phyloP scores from a whole-genome alignment of 2,113 vertebrate species.

The Strix aluco region DNA sequence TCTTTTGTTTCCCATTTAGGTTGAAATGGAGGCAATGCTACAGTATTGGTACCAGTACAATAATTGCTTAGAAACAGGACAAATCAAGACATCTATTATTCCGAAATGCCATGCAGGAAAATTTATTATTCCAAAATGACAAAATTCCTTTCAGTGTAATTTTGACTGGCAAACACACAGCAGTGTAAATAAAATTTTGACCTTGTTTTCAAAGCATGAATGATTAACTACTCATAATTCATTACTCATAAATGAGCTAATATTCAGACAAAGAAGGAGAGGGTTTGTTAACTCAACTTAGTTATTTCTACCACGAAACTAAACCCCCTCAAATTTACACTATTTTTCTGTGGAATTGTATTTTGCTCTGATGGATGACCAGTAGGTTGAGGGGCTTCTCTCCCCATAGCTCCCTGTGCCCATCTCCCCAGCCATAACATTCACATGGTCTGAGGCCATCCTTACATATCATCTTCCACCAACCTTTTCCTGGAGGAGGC shows the following conservation, averaged over 20 bases:
- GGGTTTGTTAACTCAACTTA: neutral
- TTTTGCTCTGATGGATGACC: neutral
- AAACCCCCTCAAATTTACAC: neutral
- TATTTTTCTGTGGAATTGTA: neutral
- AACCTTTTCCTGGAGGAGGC: neutral
- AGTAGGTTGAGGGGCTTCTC: neutral
- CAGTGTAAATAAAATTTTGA: neutral
- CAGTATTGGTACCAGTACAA: neutral
- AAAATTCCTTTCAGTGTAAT: neutral
- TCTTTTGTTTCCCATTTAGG: neutral
- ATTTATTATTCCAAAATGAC: neutral
- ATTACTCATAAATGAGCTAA: neutral
- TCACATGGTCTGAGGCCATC: accelerated
- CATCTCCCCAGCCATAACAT: neutral
- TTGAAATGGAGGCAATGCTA: neutral
- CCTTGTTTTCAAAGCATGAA: neutral
- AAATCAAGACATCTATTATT: neutral
- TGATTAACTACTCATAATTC: neutral
- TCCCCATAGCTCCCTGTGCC: neutral
- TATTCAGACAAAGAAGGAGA: neutral
- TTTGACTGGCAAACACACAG: neutral
- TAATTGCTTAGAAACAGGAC: neutral
- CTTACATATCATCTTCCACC: neutral
- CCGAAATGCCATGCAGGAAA: neutral
- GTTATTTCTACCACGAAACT: neutral